Evolutionary conservation across 1,140 invertebrate genomes (phyloP).

Genomic region (Diploscapter pachys): DNA sequence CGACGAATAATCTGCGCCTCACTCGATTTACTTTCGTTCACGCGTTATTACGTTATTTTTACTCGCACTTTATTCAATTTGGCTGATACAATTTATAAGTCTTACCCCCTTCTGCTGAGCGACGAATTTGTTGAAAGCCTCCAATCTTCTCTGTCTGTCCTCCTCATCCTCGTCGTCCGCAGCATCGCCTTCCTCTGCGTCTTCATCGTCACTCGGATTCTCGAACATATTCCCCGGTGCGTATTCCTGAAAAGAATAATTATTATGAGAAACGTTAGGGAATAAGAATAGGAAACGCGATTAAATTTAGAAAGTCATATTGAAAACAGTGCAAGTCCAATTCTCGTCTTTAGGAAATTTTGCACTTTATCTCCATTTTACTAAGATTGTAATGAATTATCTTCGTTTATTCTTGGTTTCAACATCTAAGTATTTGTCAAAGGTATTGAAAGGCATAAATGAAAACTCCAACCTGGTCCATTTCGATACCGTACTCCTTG

Average conservation of each 20-base stretch:
- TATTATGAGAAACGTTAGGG: no score
- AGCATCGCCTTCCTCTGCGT: slow-evolving; percentile 29
- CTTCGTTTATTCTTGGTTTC: background rate
- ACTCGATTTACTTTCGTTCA: no score
- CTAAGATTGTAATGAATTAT: background rate
- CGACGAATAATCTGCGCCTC: no score
- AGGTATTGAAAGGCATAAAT: background rate
- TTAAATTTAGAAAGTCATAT: background rate
- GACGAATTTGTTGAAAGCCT: slow-evolving; percentile 31
- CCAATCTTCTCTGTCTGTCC: slow-evolving; percentile 26
- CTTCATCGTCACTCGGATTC: slow-evolving; percentile 23
- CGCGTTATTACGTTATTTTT: no score
- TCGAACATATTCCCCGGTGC: slow-evolving; percentile 32
- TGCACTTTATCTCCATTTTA: no score
- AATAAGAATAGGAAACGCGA: background rate
- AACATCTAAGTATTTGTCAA: background rate
- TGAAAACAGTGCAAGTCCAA: no score
- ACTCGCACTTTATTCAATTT: background rate
- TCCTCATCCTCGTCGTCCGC: slow-evolving; percentile 59
- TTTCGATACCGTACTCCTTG: slow-evolving; percentile 43
- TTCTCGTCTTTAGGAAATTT: no score
- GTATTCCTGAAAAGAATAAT: slow-evolving; percentile 7
- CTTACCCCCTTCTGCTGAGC: slow-evolving; percentile 27
- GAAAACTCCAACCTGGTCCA: slow-evolving; percentile 17
- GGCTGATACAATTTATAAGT: slow-evolving; percentile 8